A percentile compares a stretch with the other conserved stretches of the same genome.
phyloP scores from a whole-genome alignment of 1,140 invertebrate genomes.

The Pseudomyrmex cubaensis region DNA sequence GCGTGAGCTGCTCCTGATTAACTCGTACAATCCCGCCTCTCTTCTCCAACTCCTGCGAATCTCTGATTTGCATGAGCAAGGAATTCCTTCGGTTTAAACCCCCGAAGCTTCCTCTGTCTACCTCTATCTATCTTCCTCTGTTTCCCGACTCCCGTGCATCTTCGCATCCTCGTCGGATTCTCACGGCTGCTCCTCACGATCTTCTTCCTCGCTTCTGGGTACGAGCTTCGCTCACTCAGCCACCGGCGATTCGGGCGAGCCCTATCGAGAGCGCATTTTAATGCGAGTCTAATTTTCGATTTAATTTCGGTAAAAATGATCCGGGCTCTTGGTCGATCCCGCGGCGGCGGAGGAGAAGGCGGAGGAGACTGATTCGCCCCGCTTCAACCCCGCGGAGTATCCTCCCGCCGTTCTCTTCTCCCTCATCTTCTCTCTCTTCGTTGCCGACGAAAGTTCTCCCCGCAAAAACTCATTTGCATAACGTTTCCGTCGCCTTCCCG shows the following conservation, averaged over 20 bases:
- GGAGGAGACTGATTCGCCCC: constrained; percentile 59
- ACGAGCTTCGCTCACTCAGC: constrained; percentile 65
- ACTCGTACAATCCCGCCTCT: constrained; percentile 74
- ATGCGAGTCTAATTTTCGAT: constrained; percentile 83
- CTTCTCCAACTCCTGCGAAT: constrained; percentile 66
- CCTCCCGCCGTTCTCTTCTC: constrained; percentile 29
- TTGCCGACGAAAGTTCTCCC: constrained; percentile 77
- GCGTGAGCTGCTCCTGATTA: constrained; percentile 76
- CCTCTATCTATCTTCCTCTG: constrained; percentile 46
- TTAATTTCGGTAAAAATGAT: constrained; percentile 84
- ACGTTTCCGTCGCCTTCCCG: constrained; percentile 79
- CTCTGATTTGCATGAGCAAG: constrained; percentile 81
- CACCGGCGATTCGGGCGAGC: constrained; percentile 75
- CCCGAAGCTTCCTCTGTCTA: constrained; percentile 63
- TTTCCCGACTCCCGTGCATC: constrained; percentile 21
- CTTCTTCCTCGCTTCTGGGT: constrained; percentile 51
- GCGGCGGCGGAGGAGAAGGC: constrained; percentile 53
- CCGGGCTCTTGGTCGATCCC: constrained; percentile 72
- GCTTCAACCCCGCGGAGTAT: constrained; percentile 49
- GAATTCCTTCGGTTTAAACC: constrained; percentile 79
- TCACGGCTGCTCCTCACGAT: constrained; percentile 40
- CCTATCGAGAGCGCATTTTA: constrained; percentile 82
- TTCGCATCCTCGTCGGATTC: constrained; percentile 31
- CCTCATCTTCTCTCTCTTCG: constrained; percentile 50
- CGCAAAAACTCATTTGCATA: constrained; percentile 79